Base-by-base conservation (phyloP, 2,113 vertebrate species). In the Camelus bactrianus region DNA sequence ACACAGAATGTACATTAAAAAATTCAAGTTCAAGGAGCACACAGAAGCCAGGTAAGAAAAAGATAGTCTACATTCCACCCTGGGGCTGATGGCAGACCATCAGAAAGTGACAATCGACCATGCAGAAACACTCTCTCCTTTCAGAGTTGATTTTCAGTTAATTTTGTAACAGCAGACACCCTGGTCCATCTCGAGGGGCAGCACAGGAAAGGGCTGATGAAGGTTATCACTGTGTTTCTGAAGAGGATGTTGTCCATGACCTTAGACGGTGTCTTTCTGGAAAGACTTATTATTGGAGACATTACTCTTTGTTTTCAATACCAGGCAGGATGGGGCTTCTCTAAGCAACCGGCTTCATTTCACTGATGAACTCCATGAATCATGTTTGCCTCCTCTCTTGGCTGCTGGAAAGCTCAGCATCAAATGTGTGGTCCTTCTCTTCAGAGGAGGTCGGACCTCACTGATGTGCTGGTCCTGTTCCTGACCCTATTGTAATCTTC, bases 201-300 rank as follows among this genome's bases (percentile, higher is more conserved):
- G 19, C 64, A 22, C 0, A 67, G 60, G 35, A 46, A 82, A 62
- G 50, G 75, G 73, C n/a, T 46, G 83, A 89, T 60, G 67, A 82
- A 70, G 58, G 89, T 79, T 89, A 86, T 75, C 28, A 46, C 28
- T 58, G 69, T n/a, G 91, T 52, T 95, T 86, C 90, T 62, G 69
- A 91, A n/a, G 42, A 95, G 38, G 88, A 73, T 88, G 60, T 58
- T 67, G 81, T 88, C 91, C 35, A 4, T 76, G 89, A 94, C 69
- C 96, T 90, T 67, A 70, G 42, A 88, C 19, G n/a, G 32, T 56
- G 48, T 94, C 88, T 83, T 87, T 93, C 77, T 30, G 89, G 77
- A 90, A 94, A 96, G 93, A 65, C 69, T 94, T 96, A 97, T 94
- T 96, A 97, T 64, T 94, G 93, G 73, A 94, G 86, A 96, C 91